Evolutionary conservation across 1,140 invertebrate species (phyloP), one percentile per base, ranked within the genome.

Genomic region (Nylanderia fulva): DNA sequence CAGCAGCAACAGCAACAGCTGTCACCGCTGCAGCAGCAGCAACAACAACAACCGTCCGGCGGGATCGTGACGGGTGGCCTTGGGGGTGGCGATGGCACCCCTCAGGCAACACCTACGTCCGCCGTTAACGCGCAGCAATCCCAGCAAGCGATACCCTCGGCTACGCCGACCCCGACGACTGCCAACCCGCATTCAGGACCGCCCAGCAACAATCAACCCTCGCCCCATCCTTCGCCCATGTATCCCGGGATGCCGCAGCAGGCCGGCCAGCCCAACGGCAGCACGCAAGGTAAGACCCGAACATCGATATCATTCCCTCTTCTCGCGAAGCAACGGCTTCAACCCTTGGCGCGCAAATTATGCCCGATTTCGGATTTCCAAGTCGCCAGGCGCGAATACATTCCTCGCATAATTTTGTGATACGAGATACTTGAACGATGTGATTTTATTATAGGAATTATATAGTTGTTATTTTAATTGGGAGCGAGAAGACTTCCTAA

Each of bases 201-300:
- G 75, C 93, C 94, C 74, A 72, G 52, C 45, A 95, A 94, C 91
- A 94, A 95, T 90, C 95, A 95, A 93, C 95, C 95, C 42, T 95
- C 95, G 71, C 94, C 93, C 24, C 94, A 94, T 90, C 93, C 93
- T 69, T 94, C 94, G 77, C 93, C 94, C 58, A 91, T 96, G 72
- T 94, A 94, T 83, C 91, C 94, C 18, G 93, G 93, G 68, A 91
- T 94, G 77, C 92, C 92, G 86, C 92, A 92, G 63, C 92, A 92
- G 86, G 36, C 86, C 24, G 90, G 88, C 69, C 92, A 93, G 72
- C 86, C 89, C 77, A 95, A 94, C 85, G 91, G 92, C 88, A 93
- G 89, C 90, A 92, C 92, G 71, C 94, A 94, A 94, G 94, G 94
- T 95, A 92, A 92, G 89, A 56, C 48, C 52, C 61, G 27, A 76